Base-by-base conservation (phyloP, 1,140 invertebrate genomes). In the Panulirus ornatus region DNA sequence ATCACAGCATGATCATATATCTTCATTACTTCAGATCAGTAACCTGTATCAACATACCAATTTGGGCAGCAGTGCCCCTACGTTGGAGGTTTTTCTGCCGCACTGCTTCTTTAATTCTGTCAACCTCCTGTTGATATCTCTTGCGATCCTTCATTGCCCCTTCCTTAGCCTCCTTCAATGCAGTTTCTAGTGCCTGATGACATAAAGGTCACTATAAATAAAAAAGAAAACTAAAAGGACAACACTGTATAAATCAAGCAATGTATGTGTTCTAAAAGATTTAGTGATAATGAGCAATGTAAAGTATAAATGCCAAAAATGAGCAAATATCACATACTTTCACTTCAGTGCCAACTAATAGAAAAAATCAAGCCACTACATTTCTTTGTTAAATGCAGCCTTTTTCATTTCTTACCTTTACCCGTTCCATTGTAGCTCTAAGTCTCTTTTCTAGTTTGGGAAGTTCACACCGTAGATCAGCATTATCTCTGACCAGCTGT, bases 61-160 rank as follows among this genome's bases (percentile, higher is more conserved):
- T 90, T 42, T 90, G 88, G 8, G 88, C 88, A 19, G 82, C 83
- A 42, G 82, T 78, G 73, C 88, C 88, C 47, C 88, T 63, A 47
- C 88, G 70, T 40, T 83, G 81, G 19, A 90, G 73, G 44, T 90
- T 90, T 73, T 90, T 90, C 82, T 90, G 88, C 42, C 88, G 36
- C 42, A 90, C 88, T 9, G 88, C 88, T 66, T 90, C 88, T 47
- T 90, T 90, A 54, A 90, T 90, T 47, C 88, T 27, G 73, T 84
- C 88, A 40, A 90, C 88, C 70, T 99, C 99, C 93, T 98, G 98
- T 94, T 99, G 99, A 93, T 99, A 99, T 93, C 99, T 96, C 95
- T 99, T 99, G 91, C 99, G 96, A 94, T 99, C 99, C 91, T 97
- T 96, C 98, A 99, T 99, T 85, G 99, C 98, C 93, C 98, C 98